A percentile compares a stretch with the other conserved stretches of the same genome.
Conservation (phyloP, 2,797 vertebrate species). For the Aphelocoma californica region DNA sequence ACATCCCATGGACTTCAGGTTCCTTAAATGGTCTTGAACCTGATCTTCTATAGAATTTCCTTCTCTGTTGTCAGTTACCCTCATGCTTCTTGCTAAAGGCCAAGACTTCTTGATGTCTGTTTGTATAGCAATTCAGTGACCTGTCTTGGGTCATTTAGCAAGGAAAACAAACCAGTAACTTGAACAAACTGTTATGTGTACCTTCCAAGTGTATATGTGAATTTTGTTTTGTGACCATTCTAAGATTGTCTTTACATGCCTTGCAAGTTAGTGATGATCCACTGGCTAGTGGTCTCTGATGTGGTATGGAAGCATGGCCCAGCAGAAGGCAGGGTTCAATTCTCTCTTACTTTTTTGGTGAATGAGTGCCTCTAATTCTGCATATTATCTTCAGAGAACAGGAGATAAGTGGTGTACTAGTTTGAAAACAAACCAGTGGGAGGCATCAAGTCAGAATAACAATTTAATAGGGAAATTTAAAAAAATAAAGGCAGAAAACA, state of each 20-base stretch:
- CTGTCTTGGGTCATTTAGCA: not conserved
- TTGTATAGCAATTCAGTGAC: not conserved
- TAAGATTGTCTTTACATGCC: not conserved
- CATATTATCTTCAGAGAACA: not conserved
- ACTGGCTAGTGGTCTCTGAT: not conserved
- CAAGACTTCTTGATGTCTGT: not conserved
- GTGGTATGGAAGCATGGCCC: not conserved
- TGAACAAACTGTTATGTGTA: constrained; percentile 46
- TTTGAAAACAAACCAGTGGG: no score
- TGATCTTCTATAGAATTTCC: not conserved
- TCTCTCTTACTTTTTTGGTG: not conserved
- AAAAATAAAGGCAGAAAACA: no score
- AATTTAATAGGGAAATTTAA: no score
- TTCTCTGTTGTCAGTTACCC: not conserved
- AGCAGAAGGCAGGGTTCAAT: not conserved
- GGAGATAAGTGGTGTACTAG: not conserved
- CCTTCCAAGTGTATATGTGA: constrained; percentile 52
- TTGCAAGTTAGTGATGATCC: not conserved
- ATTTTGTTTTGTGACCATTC: constrained; percentile 2
- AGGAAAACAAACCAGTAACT: not conserved
- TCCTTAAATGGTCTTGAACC: not conserved
- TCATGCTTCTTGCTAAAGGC: not conserved
- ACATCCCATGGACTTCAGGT: not conserved
- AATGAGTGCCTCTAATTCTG: not conserved
- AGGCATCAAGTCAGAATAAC: no score